Percentiles rank a stretch among this genome's conserved stretches.
Evolutionary conservation across 1,140 invertebrate species (phyloP).

Genomic region (Lineus longissimus): DNA sequence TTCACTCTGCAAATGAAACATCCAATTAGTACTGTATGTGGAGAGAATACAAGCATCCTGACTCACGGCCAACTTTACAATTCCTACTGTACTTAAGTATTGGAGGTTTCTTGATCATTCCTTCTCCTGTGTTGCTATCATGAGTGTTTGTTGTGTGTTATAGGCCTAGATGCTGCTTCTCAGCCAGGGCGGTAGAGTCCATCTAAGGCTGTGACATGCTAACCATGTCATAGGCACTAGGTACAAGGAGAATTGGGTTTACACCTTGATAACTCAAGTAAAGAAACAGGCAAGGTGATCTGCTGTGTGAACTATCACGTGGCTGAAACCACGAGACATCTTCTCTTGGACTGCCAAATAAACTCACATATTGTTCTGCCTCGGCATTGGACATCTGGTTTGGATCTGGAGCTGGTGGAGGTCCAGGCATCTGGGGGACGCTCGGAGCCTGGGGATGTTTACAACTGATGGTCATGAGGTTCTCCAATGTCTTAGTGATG

Average conservation of each 20-base stretch:
- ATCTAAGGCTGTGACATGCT: no score
- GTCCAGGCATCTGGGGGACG: constrained; percentile 53
- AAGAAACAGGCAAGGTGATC: no score
- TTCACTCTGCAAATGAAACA: constrained; percentile 52
- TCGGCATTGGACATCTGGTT: constrained; percentile 46
- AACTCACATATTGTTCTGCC: constrained; percentile 50
- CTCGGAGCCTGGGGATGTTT: constrained; percentile 53
- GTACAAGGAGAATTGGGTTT: no score
- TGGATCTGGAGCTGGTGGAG: constrained; percentile 47
- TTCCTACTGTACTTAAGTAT: neutral
- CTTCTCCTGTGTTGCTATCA: no score
- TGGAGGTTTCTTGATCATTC: no score
- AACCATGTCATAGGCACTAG: no score
- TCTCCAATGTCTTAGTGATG: constrained; percentile 74
- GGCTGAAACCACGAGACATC: no score
- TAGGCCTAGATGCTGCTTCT: no score
- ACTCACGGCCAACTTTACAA: neutral
- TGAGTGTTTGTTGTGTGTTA: no score
- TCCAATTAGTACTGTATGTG: constrained; percentile 11
- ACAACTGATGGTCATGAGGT: constrained; percentile 68
- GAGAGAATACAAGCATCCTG: neutral
- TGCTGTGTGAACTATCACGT: no score
- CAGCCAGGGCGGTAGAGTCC: no score
- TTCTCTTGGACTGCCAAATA: no score
- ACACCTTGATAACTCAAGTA: neutral